phyloP scores from a whole-genome alignment of 2,888 invertebrate species.

The Strigamia transsilvanica region DNA sequence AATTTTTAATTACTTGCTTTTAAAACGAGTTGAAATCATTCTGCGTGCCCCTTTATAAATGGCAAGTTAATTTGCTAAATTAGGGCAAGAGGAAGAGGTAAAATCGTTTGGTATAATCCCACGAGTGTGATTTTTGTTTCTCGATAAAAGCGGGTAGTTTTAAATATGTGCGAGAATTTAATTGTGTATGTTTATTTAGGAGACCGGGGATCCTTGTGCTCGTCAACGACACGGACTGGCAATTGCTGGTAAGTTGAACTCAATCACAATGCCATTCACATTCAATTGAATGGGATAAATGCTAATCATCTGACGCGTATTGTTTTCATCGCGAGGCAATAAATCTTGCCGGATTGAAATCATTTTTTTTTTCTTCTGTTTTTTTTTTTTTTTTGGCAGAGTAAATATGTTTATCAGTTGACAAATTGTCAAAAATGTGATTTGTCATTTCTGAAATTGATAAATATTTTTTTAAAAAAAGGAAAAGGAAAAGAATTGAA shows the following conservation, averaged over 20 bases:
- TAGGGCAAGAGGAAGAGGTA: not conserved
- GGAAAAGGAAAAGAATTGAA: no score
- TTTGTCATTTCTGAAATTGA: not conserved
- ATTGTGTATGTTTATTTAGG: slow-evolving; percentile 58
- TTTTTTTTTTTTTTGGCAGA: not conserved
- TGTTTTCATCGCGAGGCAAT: not conserved
- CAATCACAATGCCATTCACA: not conserved
- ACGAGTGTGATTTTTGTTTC: not conserved
- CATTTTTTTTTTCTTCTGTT: not conserved
- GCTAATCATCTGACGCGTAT: not conserved
- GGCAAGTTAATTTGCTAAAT: slow-evolving; percentile 10
- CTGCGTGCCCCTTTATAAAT: not conserved
- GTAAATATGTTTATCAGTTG: not conserved
- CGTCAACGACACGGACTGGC: slow-evolving; percentile 96
- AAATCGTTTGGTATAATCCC: not conserved
- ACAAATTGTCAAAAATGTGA: slow-evolving; percentile 2
- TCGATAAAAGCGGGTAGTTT: not conserved
- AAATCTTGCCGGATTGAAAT: not conserved
- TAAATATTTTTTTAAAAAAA: not conserved
- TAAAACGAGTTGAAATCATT: not conserved
- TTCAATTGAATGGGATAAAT: slow-evolving; percentile 11
- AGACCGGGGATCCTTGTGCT: slow-evolving; percentile 93
- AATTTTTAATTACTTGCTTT: slow-evolving; percentile 26
- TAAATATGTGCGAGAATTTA: not conserved
- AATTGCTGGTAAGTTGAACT: slow-evolving; percentile 73